Base-by-base conservation (phyloP, 2,888 invertebrate genomes). In the Tinea semifulvella region DNA sequence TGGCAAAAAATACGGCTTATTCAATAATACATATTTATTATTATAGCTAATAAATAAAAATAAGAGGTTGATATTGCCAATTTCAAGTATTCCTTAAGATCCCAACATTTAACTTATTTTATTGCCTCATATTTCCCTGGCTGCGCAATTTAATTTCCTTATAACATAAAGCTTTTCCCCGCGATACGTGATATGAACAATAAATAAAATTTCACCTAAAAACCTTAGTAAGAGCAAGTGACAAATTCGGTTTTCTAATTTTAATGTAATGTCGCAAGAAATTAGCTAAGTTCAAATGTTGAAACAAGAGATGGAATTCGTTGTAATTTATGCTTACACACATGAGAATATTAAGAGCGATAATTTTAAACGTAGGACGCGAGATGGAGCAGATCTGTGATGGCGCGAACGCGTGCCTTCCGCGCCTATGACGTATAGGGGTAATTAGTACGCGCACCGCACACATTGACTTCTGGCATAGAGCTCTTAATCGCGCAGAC, bases 321-420 rank as follows among this genome's bases (percentile, higher is more conserved):
- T 64, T 62, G 55, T 64, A 70, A 71, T 70, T 68, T 65, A 66
- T 68, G 63, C 58, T 58, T 57, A 64, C 61, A 57, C 60, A 57
- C 60, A 59, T 53, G 57, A 57, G 56, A 56, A 57, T 59, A 64
- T 65, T 61, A 61, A 54, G 58, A 62, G 55, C 52, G 54, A 52
- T 50, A 52, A 58, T 49, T 49, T 49, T 47, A 43, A 49, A 45
- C 44, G 44, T 43, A 45, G 44, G 28, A 28, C 47, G 44, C 42
- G 53, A 54, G 52, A 52, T 52, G 53, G 43, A 46, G 48, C 43
- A 52, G 55, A 58, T 59, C 56, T 53, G 54, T 55, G 55, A 55
- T 51, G 57, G 55, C 53, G 53, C 51, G 53, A 58, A 60, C 53
- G 57, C 57, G 52, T 54, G 59, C 63, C 60, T 64, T 59, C 57